Evolutionary conservation across 2,797 vertebrate genomes (phyloP), one percentile per base, ranked within the genome.

Genomic region (Muraenolepis orangiensis): DNA sequence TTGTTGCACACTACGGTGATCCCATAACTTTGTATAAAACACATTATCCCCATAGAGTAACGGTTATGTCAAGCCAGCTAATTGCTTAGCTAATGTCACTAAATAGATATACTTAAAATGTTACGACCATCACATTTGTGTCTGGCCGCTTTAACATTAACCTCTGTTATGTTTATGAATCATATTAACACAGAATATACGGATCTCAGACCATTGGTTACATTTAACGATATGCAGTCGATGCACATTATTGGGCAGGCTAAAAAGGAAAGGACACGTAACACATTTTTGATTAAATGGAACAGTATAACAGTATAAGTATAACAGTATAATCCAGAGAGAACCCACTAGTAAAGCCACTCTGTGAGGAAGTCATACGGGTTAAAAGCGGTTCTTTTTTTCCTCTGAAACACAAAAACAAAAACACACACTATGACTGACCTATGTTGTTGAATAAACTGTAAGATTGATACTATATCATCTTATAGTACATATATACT

Each of bases 341-440:
- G 71, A 20, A 93, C 95, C 97, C 95, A 98, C 97, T 98, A 97
- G 92, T 97, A 98, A 26, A 98, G 88, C 95, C 95, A 98, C 85
- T 96, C 94, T 0, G 94, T 94, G 26, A 99, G 90, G 83, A 96
- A 98, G 89, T 97, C 95, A 68, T 93, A 95, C 16, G 95, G 94
- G 79, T 95, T 93, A 81, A 98, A 99, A 69, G 84, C 90, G n/a
- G 93, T 96, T 80, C 82, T 90, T 88, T 92, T 90, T 88, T 92
- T 95, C 67, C 89, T 94, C 97, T 99, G 84, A 82, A 94, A 92
- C 86, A 84, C 34, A 82, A 66, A 66, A 66, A n/a, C n/a, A n/a
- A 1, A 78, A 13, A 74, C 11, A 34, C 0, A 70, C 64, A 66
- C 1, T 66, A 13, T 46, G 28, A 31, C 10, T n/a, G 38, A 38